phyloP scores from a whole-genome alignment of 1,140 invertebrate species.

The Bombus consobrinus region DNA sequence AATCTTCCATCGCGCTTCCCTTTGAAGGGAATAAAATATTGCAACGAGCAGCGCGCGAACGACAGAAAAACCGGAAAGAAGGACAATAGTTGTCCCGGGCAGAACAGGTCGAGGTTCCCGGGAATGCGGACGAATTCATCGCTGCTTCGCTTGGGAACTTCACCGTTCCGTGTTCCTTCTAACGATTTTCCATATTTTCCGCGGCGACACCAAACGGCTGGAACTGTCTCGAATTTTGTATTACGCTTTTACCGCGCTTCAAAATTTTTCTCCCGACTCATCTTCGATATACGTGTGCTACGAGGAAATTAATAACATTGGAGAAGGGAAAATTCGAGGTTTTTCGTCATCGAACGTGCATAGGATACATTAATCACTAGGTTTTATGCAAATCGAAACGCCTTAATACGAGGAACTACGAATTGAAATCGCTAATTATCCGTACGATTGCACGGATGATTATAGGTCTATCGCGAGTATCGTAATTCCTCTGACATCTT shows the following conservation, averaged over 20 bases:
- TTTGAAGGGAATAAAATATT: constrained; percentile 63
- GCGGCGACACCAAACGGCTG: constrained; percentile 20
- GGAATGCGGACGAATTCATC: constrained; percentile 56
- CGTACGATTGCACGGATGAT: too few relatives aligned
- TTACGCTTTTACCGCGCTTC: constrained; percentile 7
- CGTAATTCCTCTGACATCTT: too few relatives aligned
- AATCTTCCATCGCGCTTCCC: constrained; percentile 31
- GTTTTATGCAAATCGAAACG: too few relatives aligned
- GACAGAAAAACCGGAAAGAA: constrained; percentile 50
- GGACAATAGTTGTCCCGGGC: constrained; percentile 53
- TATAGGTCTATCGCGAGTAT: too few relatives aligned
- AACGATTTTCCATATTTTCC: constrained; percentile 71
- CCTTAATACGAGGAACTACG: too few relatives aligned
- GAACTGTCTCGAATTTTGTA: constrained; percentile 16
- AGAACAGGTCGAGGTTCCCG: constrained; percentile 19
- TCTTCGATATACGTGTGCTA: not conserved
- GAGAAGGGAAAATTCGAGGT: too few relatives aligned
- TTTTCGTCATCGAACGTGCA: too few relatives aligned
- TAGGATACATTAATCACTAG: too few relatives aligned
- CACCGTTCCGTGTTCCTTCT: constrained; percentile 62
- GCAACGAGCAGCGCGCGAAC: constrained; percentile 53
- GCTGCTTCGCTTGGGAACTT: constrained; percentile 40
- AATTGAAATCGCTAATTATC: too few relatives aligned
- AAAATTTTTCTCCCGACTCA: not conserved
- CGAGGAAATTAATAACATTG: not conserved